Conservation (phyloP, 2,113 vertebrate species). For the Cricetomys ansorgei region DNA sequence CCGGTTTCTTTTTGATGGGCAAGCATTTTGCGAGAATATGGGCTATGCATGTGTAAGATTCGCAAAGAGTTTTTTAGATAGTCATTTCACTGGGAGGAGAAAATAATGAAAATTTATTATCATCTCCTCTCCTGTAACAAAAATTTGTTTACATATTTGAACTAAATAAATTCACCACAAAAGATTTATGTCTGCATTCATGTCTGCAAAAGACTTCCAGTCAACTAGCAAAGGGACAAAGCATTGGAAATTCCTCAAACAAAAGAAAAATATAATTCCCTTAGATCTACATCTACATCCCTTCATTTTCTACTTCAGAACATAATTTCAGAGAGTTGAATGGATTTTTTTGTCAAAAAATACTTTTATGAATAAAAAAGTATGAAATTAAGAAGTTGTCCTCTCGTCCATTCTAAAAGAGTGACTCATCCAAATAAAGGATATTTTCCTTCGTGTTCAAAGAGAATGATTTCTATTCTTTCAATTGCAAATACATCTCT, state of each 20-base stretch:
- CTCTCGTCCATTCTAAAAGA: neutral
- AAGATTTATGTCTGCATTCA: neutral
- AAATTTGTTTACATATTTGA: constrained; percentile 16
- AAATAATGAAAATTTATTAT: neutral
- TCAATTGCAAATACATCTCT: neutral
- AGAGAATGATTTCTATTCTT: constrained; percentile 28
- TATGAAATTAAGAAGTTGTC: constrained; percentile 14
- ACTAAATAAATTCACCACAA: neutral
- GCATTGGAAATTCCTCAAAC: neutral
- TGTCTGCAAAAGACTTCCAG: neutral
- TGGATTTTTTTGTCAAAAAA: constrained; percentile 7
- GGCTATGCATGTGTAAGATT: neutral
- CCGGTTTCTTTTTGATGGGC: constrained; percentile 64
- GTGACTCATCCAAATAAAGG: neutral
- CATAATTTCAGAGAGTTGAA: constrained; percentile 41
- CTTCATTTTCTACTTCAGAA: constrained; percentile 41
- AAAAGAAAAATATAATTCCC: neutral
- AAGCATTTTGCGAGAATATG: constrained; percentile 55
- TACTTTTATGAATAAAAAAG: constrained; percentile 27
- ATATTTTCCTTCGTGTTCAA: constrained; percentile 8
- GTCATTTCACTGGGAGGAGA: neutral
- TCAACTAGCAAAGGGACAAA: neutral
- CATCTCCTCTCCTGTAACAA: neutral
- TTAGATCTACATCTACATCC: neutral
- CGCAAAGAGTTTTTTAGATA: neutral